A percentile compares a stretch with the other conserved stretches of the same genome.
phyloP scores from a whole-genome alignment of 2,888 invertebrate genomes.

The Ennomos fuscantarius region DNA sequence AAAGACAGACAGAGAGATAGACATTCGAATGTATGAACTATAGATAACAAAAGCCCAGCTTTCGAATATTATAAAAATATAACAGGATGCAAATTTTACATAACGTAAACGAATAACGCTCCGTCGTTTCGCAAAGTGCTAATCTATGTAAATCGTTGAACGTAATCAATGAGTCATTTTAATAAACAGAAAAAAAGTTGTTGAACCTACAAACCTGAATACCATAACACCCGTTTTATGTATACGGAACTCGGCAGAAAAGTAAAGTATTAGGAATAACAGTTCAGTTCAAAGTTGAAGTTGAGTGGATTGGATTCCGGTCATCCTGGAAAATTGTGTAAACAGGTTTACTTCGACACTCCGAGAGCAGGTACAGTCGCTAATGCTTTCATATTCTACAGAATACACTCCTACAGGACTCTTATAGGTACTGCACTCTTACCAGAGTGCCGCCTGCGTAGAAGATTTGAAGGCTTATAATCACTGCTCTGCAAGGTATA shows the following conservation, averaged over 20 bases:
- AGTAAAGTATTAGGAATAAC: not conserved
- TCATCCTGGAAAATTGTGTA: no score
- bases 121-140: constrained; percentile 19
- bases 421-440: no score
- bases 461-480: no score
- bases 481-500: no score
- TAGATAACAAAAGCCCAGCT: constrained; percentile 7
- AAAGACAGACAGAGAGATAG: no score
- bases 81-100: constrained; percentile 26
- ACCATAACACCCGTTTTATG: constrained; percentile 7
- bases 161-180: constrained; percentile 31
- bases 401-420: no score
- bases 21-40: not conserved
- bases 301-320: no score
- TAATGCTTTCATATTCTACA: no score
- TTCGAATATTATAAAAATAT: constrained; percentile 23
- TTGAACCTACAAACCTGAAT: constrained; percentile 30
- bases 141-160: constrained; percentile 30
- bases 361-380: no score
- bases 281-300: no score
- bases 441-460: no score
- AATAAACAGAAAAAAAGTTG: constrained; percentile 19
- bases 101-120: constrained; percentile 16
- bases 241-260: constrained; percentile 9
- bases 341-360: no score